These are phyloP conservation scores for Anorthoa munda DNA, from an alignment of 2,888 invertebrate species.

Conservation along the genomic window DNA sequence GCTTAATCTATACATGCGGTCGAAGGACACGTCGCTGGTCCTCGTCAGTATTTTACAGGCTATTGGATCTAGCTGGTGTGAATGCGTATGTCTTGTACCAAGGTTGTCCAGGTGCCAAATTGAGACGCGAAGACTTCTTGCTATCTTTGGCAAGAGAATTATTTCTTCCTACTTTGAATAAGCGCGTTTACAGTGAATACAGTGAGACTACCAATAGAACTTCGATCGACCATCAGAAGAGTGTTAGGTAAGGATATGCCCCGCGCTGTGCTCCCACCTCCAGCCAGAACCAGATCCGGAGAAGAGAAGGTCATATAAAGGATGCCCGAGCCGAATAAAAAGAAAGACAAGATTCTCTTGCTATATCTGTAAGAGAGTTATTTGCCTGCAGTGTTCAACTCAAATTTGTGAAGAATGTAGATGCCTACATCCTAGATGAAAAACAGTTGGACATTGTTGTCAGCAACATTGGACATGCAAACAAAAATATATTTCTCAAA, in stretches of 20 bases:
- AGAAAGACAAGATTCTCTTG: constrained; percentile 18
- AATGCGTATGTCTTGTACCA: constrained; percentile 25
- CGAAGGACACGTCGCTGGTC: constrained; percentile 25
- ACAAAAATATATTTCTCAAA: no score
- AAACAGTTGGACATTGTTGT: background rate
- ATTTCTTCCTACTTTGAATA: constrained; percentile 18
- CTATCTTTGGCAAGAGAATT: constrained; percentile 24
- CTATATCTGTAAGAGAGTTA: constrained; percentile 8
- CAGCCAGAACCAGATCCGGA: background rate
- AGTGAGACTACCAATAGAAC: constrained; percentile 22
- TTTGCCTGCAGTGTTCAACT: constrained; percentile 27
- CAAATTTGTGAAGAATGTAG: constrained; percentile 19
- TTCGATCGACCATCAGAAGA: constrained; percentile 10
- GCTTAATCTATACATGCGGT: constrained; percentile 16
- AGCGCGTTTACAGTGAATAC: constrained; percentile 5
- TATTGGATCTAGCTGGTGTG: constrained; percentile 18
- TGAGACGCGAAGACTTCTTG: constrained; percentile 14
- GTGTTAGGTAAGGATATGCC: constrained; percentile 25
- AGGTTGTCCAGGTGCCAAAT: constrained; percentile 13
- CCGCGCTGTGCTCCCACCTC: background rate
- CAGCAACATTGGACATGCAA: background rate
- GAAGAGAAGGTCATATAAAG: constrained; percentile 12
- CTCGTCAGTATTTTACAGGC: constrained; percentile 19
- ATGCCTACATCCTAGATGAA: background rate
- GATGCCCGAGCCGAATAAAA: constrained; percentile 5